Conservation (phyloP, 2,888 invertebrate genomes). For the Petrophora chlorosata region DNA sequence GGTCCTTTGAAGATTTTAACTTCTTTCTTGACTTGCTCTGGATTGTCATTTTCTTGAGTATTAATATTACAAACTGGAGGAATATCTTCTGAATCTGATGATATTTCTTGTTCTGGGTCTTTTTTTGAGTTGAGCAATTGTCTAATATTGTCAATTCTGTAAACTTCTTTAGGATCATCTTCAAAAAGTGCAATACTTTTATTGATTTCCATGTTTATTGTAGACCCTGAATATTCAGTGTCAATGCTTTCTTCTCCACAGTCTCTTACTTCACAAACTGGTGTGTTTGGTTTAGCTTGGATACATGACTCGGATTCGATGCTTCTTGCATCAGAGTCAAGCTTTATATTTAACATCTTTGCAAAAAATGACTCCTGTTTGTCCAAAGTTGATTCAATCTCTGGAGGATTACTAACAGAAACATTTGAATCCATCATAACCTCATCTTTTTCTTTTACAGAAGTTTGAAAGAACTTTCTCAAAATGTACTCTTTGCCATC, state of each 20-base stretch:
- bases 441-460: constrained; percentile 28
- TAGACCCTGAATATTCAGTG: constrained; percentile 70
- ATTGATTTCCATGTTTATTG: constrained; percentile 77
- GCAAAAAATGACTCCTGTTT: constrained; percentile 79
- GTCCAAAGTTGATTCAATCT: constrained; percentile 55
- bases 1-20: too few relatives aligned
- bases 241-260: constrained; percentile 70
- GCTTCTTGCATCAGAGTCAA: constrained; percentile 28
- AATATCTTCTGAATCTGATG: constrained; percentile 11
- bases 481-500: constrained; percentile 61
- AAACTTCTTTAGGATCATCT: constrained; percentile 61
- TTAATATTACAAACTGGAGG: constrained; percentile 10
- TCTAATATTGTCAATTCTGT: constrained; percentile 62
- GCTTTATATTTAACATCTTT: constrained; percentile 57
- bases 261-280: constrained; percentile 53
- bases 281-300: constrained; percentile 46
- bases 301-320: constrained; percentile 27
- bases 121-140: constrained; percentile 55
- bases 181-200: constrained; percentile 75
- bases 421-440: constrained; percentile 8
- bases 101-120: constrained; percentile 32
- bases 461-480: constrained; percentile 34
- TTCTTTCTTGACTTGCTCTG: background rate
- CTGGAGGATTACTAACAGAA: constrained; percentile 4
- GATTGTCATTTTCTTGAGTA: constrained; percentile 7